Evolutionary conservation across 2,113 vertebrate genomes (phyloP).

Genomic region (Ictidomys tridecemlineatus): DNA sequence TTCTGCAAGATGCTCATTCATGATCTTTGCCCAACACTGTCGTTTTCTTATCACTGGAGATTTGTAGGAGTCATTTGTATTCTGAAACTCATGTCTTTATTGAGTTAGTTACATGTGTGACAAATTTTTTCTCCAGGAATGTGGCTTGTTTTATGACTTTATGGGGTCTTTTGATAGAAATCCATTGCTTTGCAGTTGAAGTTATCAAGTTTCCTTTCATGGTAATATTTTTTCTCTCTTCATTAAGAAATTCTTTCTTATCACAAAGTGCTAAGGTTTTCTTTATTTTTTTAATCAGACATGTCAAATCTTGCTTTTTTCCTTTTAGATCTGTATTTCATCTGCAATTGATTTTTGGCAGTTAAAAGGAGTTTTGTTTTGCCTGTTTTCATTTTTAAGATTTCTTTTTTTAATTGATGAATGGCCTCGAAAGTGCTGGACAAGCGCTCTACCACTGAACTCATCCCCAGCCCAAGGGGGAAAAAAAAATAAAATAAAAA

Average conservation of each 20-base stretch:
- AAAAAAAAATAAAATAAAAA: not conserved
- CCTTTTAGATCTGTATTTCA: not conserved
- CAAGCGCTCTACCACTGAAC: no score
- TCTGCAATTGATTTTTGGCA: not conserved
- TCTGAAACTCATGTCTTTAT: not conserved
- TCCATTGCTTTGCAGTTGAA: not conserved
- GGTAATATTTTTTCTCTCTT: not conserved
- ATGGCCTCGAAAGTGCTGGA: no score
- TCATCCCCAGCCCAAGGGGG: no score
- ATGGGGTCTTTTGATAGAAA: not conserved
- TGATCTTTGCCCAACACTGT: not conserved
- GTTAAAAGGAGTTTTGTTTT: not conserved
- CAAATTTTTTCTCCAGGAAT: not conserved
- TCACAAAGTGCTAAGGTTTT: constrained; percentile 10
- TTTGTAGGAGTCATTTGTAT: not conserved
- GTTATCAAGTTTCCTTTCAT: not conserved
- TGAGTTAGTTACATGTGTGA: not conserved
- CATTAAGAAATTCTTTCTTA: constrained; percentile 30
- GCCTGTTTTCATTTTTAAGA: constrained; percentile 5
- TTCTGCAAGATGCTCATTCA: not conserved
- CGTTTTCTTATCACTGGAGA: not conserved
- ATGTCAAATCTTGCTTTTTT: not conserved
- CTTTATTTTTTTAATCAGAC: not conserved
- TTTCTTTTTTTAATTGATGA: no score
- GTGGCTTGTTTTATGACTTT: not conserved